phyloP scores from a whole-genome alignment of 2,888 invertebrate genomes.

The Cerastis leucographa region DNA sequence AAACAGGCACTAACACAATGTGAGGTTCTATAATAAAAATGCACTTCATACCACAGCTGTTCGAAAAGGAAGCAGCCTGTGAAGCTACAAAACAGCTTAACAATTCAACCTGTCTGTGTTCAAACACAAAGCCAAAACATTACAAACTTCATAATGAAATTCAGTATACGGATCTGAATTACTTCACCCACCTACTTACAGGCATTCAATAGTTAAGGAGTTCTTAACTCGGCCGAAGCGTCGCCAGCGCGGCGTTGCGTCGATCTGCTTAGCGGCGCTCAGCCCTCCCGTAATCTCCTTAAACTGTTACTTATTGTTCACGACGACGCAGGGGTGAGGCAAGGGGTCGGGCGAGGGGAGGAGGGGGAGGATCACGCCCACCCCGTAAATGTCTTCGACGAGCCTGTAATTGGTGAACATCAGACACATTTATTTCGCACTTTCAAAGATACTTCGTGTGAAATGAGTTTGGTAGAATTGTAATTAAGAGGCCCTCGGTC shows the following conservation, averaged over 20 bases:
- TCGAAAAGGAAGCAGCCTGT: neutral
- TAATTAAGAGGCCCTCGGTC: slow-evolving; percentile 40
- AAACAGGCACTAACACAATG: neutral
- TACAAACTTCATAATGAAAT: slow-evolving; percentile 57
- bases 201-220: slow-evolving; percentile 44
- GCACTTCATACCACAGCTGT: neutral
- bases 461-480: slow-evolving; percentile 59
- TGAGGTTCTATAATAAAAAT: neutral
- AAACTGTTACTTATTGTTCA: slow-evolving; percentile 74
- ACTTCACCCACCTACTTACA: slow-evolving; percentile 37
- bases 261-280: slow-evolving; percentile 64
- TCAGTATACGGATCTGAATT: slow-evolving; percentile 38
- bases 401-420: slow-evolving; percentile 66
- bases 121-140: slow-evolving; percentile 28
- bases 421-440: slow-evolving; percentile 61
- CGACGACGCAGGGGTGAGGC: slow-evolving; percentile 26
- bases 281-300: slow-evolving; percentile 71
- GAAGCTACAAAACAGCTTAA: neutral
- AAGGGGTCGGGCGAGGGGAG: slow-evolving; percentile 15
- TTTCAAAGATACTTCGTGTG: slow-evolving; percentile 47
- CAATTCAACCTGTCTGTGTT: neutral
- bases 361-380: slow-evolving; percentile 68
- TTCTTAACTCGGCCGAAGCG: slow-evolving; percentile 45
- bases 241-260: slow-evolving; percentile 51
- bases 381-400: slow-evolving; percentile 63